phyloP scores from a whole-genome alignment of 2,113 vertebrate species.

The Cygnus atratus region DNA sequence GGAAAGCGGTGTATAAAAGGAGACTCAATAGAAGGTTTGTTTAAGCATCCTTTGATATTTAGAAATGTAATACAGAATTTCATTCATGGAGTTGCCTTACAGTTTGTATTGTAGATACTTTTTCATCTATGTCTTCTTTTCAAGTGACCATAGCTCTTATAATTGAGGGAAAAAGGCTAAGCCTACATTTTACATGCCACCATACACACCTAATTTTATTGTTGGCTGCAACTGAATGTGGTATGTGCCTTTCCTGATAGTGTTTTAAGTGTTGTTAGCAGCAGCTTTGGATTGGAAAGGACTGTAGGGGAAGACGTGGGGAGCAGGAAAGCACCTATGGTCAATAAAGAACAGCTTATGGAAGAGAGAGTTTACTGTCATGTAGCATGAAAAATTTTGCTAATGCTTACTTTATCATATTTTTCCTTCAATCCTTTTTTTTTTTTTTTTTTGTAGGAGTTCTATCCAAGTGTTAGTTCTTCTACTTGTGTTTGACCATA shows the following conservation, averaged over 20 bases:
- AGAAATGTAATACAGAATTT: neutral
- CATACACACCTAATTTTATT: neutral
- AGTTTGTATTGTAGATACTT: neutral
- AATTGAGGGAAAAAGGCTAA: neutral
- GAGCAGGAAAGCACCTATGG: neutral
- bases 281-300: neutral
- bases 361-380: neutral
- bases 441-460: neutral
- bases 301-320: accelerated
- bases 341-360: neutral
- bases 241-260: neutral
- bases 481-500: neutral
- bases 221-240: neutral
- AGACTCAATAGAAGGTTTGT: neutral
- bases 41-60: neutral
- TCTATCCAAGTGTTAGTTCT: neutral
- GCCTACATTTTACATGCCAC: neutral
- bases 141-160: neutral
- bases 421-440: neutral
- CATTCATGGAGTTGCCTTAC: neutral
- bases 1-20: neutral
- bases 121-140: neutral
- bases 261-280: neutral
- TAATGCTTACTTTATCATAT: neutral
- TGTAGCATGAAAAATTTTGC: neutral